These are phyloP conservation scores for Pristionchus mayeri DNA, from an alignment of 2,888 invertebrate species.

Conservation along the genomic window DNA sequence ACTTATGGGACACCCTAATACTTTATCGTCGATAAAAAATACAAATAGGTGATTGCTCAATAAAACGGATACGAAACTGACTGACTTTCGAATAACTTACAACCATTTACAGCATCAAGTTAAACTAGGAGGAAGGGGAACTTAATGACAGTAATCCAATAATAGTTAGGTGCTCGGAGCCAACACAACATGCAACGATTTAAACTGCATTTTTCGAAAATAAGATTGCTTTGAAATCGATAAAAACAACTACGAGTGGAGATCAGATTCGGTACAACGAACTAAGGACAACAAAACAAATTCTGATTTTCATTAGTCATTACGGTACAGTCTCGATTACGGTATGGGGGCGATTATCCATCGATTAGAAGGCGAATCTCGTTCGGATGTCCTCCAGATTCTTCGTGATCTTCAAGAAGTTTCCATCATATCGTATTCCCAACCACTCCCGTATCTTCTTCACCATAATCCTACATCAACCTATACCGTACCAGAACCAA, in stretches of 20 bases:
- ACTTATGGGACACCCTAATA: no score
- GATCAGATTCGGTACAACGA: constrained; percentile 11
- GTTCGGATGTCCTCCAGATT: constrained; percentile 98
- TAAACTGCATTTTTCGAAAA: background rate
- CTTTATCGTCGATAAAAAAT: constrained; percentile 24
- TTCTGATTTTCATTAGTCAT: background rate
- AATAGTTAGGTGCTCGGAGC: background rate
- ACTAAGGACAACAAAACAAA: background rate
- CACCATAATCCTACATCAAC: background rate
- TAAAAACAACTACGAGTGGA: constrained; percentile 33
- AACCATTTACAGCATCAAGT: constrained; percentile 41
- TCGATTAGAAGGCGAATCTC: constrained; percentile 93
- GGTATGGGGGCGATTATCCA: background rate
- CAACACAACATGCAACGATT: constrained; percentile 28
- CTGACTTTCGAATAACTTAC: constrained; percentile 27
- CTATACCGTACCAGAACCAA: no score
- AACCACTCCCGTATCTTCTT: background rate
- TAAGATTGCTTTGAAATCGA: constrained; percentile 1
- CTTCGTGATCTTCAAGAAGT: constrained; percentile 84
- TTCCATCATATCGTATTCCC: no score
- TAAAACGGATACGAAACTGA: background rate
- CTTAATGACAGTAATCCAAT: background rate
- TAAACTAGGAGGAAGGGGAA: background rate
- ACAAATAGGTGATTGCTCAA: constrained; percentile 1
- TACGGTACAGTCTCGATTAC: background rate